Conservation (phyloP, 2,888 invertebrate species). For the Tinea semifulvella region DNA sequence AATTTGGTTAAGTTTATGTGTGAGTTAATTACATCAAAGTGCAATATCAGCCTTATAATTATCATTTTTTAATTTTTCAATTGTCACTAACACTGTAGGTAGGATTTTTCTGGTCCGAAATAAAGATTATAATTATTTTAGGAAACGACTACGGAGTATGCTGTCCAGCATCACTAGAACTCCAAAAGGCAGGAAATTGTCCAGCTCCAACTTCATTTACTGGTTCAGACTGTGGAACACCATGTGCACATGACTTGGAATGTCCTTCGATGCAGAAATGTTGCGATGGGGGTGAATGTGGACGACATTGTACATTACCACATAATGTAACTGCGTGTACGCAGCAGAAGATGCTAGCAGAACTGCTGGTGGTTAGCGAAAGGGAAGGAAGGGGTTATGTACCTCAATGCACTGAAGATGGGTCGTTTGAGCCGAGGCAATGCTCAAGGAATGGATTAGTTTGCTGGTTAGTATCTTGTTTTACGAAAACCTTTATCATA, state of each 20-base stretch:
- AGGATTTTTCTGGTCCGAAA: no score
- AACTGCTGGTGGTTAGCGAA: conserved; percentile 79
- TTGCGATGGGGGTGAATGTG: conserved; percentile 78
- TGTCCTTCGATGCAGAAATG: conserved; percentile 86
- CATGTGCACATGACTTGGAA: conserved; percentile 82
- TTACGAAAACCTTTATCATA: no score
- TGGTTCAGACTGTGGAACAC: conserved; percentile 66
- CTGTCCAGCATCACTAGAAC: conserved; percentile 79
- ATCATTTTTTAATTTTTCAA: no score
- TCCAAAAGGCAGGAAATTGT: conserved; percentile 82
- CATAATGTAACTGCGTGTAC: conserved; percentile 81
- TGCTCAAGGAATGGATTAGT: conserved; percentile 87
- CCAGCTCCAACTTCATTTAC: conserved; percentile 59
- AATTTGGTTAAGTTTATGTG: no score
- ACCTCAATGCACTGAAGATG: conserved; percentile 79
- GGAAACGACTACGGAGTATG: conserved; percentile 90
- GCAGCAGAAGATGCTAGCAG: conserved; percentile 80
- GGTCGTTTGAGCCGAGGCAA: conserved; percentile 77
- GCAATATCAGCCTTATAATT: no score
- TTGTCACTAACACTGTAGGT: no score
- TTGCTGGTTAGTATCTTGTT: conserved; percentile 70
- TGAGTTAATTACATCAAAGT: no score
- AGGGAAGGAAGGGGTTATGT: conserved; percentile 84
- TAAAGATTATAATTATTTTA: conserved; percentile 25
- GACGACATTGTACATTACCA: conserved; percentile 77